Base-by-base conservation (phyloP, 2,888 invertebrate species). In the Drosophila acutilabella region DNA sequence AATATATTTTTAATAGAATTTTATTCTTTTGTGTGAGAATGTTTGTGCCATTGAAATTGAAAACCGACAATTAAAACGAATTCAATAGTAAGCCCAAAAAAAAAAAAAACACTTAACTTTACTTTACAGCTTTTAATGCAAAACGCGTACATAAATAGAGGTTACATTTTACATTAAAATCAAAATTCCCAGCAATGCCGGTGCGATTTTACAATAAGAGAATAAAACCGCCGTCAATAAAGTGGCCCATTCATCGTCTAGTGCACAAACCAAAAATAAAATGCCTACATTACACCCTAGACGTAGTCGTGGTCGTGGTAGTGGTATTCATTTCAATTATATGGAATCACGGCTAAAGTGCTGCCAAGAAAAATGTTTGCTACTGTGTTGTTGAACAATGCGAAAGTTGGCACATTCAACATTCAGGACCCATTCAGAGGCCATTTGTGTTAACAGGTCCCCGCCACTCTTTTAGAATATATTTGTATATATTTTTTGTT, bases 321-420 rank as follows among this genome's bases (percentile, higher is more conserved):
- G 36, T 13, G 8, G 47, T 62, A 81, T 81, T 88, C 59, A 74
- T 81, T 84, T 81, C 88, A 81, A 81, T 81, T 81, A 76, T 65
- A 68, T 57, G 60, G 61, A 53, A 44, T 73, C 57, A 65, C 36
- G 40, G 20, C 48, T 56, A 41, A 57, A 59, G 60, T 57, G 60
- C 51, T 53, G 51, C n/a, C 42, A 61, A 66, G 48, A 71, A 60
- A 57, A 71, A 72, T 71, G 72, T 44, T 57, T 40, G 41, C 44
- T 40, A 42, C 40, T 70, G 45, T 52, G 41, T 23, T 36, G 38
- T 41, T 38, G 47, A 57, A 53, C 44, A 71, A 71, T 60, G 50
- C 48, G 57, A 47, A 60, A 59, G 60, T 44, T 60, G 20, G 36
- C 50, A 62, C 61, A 76, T 77, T 30, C 72, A 74, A 62, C 53